Evolutionary conservation across 2,888 invertebrate species (phyloP), one percentile per base, ranked within the genome.

Genomic region (Atrina japonica): DNA sequence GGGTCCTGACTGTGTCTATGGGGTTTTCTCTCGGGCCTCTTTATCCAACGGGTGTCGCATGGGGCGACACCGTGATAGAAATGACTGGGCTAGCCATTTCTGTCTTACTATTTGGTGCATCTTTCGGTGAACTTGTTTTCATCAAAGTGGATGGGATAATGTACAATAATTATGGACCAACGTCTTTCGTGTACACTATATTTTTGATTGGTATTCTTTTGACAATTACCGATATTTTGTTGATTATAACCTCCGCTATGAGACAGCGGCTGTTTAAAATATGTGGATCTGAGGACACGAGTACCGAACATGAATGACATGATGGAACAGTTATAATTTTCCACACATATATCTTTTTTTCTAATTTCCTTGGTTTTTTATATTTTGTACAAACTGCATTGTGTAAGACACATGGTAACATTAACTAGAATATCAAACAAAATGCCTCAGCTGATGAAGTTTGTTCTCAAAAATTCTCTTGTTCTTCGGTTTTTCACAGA

Each of bases 21-120:
- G 83, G 75, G 1, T 63, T 80, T 25, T 80, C 78, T 53, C 72
- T 78, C 21, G 78, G 78, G 1, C 78, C 78, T 0, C 60, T 77
- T 2, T 81, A 82, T 47, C 84, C 84, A 0, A 71, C 75, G 16
- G 79, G 80, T 3, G 76, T 83, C 6, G 77, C 79, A 1, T 83
- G 83, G 83, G 76, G 73, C 3, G 77, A 84, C 52, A 73, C 47
- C 30, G 75, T 82, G 49, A 49, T 83, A 9, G 71, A 77, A 25
- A 77, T 84, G 74, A 83, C 81, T 14, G 77, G 81, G 7, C 66
- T 78, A 55, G 80, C 77, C 3, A 76, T 81, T 11, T 77, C 75
- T 16, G 65, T 80, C 18, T 47, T 81, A 1, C 60, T 79, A 1
- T 52, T 78, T 0, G 83, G 82, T 2, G 76, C 72, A 0, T 75